Evolutionary conservation across 2,888 invertebrate species (phyloP).

Genomic region (Eurois occulta): DNA sequence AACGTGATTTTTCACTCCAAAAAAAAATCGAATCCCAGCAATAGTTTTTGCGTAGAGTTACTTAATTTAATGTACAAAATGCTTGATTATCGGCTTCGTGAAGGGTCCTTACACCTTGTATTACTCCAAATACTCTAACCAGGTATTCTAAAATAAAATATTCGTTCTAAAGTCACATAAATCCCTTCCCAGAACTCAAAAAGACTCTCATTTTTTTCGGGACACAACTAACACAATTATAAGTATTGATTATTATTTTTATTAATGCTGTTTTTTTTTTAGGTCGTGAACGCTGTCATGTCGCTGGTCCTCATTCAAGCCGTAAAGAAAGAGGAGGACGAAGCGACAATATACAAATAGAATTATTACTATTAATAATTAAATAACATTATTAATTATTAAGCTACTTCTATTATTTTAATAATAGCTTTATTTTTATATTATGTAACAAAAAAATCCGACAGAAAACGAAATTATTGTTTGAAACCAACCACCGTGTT

Average conservation of each 20-base stretch:
- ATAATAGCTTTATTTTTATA: slow-evolving; percentile 59
- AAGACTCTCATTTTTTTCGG: too few relatives aligned
- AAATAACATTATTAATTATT: slow-evolving; percentile 31
- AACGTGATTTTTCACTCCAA: too few relatives aligned
- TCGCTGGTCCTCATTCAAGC: slow-evolving; percentile 93
- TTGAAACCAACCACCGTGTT: slow-evolving; percentile 68
- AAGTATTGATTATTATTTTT: neutral
- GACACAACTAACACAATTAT: neutral
- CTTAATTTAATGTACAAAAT: too few relatives aligned
- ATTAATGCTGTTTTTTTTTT: slow-evolving; percentile 49
- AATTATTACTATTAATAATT: slow-evolving; percentile 14
- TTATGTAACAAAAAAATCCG: slow-evolving; percentile 41
- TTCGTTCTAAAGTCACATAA: neutral
- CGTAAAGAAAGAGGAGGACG: slow-evolving; percentile 94
- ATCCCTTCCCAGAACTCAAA: neutral
- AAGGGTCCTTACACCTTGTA: too few relatives aligned
- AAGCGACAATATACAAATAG: slow-evolving; percentile 85
- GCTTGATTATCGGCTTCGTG: too few relatives aligned
- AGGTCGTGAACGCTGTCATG: slow-evolving; percentile 93
- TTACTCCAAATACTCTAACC: too few relatives aligned
- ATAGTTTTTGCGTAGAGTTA: too few relatives aligned
- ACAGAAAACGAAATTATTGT: slow-evolving; percentile 42
- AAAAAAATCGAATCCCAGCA: too few relatives aligned
- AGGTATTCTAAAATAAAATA: too few relatives aligned
- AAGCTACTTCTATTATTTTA: slow-evolving; percentile 40